Evolutionary conservation across 1,140 invertebrate species (phyloP).

Genomic region (Dendrolimus kikuchii): DNA sequence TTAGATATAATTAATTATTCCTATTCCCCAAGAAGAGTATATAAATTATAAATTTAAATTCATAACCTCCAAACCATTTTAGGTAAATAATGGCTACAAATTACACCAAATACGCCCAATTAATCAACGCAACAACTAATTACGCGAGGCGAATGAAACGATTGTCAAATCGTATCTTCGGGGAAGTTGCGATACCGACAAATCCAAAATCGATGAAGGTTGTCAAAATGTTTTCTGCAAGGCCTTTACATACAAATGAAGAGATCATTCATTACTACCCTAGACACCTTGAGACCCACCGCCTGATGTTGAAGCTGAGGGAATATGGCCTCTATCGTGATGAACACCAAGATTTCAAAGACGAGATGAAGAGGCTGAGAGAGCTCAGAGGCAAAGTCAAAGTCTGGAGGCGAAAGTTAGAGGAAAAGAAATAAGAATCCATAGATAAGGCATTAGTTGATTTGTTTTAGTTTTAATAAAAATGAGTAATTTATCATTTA

Average conservation of each 20-base stretch:
- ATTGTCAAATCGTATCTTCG: slow-evolving; percentile 91
- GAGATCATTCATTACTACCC: slow-evolving; percentile 91
- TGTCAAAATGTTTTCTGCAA: slow-evolving; percentile 83
- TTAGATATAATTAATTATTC: no score
- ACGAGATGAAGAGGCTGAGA: slow-evolving; percentile 87
- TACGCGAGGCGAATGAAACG: slow-evolving; percentile 91
- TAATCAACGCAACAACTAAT: slow-evolving; percentile 79
- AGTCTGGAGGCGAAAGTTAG: slow-evolving; percentile 44
- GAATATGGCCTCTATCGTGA: slow-evolving; percentile 88
- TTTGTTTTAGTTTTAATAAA: no score
- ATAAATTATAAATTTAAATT: no score
- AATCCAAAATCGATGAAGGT: slow-evolving; percentile 86
- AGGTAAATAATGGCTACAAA: slow-evolving; percentile 51
- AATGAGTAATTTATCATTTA: no score
- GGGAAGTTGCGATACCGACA: slow-evolving; percentile 86
- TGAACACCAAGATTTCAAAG: slow-evolving; percentile 93
- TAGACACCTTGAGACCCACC: slow-evolving; percentile 81
- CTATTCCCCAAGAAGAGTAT: no score
- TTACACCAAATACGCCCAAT: slow-evolving; percentile 78
- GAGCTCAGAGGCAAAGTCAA: slow-evolving; percentile 85
- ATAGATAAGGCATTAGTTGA: no score
- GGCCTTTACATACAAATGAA: slow-evolving; percentile 82
- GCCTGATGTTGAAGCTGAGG: slow-evolving; percentile 80
- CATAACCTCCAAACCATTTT: not conserved
- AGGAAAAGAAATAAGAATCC: slow-evolving; percentile 28